These are phyloP conservation scores for Bombylius major DNA, from an alignment of 2,888 invertebrate species.

Conservation along the genomic window DNA sequence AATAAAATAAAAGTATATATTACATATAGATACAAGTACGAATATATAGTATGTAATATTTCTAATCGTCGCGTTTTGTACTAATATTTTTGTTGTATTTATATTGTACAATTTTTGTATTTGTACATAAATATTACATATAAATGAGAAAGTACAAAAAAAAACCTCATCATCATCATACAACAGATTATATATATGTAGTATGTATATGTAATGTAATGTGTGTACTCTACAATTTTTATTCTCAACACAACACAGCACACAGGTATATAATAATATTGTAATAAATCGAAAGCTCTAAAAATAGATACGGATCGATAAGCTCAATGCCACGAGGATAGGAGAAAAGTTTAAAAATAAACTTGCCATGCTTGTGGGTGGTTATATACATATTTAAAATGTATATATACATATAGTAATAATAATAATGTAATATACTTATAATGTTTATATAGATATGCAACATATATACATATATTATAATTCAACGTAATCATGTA, in stretches of 20 bases:
- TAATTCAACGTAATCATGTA: neutral
- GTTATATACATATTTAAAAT: neutral
- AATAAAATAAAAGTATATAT: too few relatives aligned
- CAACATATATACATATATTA: neutral
- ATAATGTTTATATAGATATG: neutral
- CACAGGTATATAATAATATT: neutral
- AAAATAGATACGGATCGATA: conserved; percentile 21
- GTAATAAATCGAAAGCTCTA: conserved; percentile 8
- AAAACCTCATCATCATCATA: neutral
- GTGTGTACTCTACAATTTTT: too few relatives aligned
- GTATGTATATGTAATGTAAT: too few relatives aligned
- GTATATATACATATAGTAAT: neutral
- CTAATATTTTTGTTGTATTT: too few relatives aligned
- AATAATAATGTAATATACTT: neutral
- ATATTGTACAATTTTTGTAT: too few relatives aligned
- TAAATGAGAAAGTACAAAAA: neutral
- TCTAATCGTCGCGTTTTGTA: too few relatives aligned
- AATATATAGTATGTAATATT: too few relatives aligned
- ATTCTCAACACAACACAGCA: neutral
- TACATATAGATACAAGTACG: too few relatives aligned
- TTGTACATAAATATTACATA: too few relatives aligned
- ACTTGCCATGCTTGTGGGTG: conserved; percentile 15
- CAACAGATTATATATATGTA: too few relatives aligned
- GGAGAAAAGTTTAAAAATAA: conserved; percentile 20
- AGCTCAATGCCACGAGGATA: conserved; percentile 23